Evolutionary conservation across 2,113 vertebrate genomes (phyloP), one percentile per base, ranked within the genome.

Genomic region (Megaleporinus macrocephalus): DNA sequence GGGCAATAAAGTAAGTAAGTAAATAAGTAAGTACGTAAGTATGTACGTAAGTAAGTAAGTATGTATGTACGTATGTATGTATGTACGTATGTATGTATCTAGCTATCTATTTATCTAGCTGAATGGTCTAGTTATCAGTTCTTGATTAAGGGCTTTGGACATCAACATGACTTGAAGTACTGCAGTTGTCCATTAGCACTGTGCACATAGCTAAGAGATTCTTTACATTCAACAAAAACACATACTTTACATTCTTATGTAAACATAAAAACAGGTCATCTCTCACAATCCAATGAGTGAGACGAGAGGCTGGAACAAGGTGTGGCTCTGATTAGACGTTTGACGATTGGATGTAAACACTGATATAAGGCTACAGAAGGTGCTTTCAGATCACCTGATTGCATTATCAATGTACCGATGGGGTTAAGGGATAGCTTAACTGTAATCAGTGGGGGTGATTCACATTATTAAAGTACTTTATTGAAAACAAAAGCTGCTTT

Each of bases 281-380:
- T 36, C 16, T 55, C 79, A 81, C 47, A 14, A n/a, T 22, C n/a
- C 22, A 26, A 2, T 7, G 22, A 27, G 30, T 59, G 62, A 80
- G 24, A 80, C 47, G 57, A 63, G 18, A 80, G 26, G 10, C 49
- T 80, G 79, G 79, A 81, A 81, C 76, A 72, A 76, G 80, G 80
- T 81, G 80, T 81, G 80, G 72, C 11, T 11, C 65, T 81, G 62
- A 27, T 73, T 73, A 65, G 22, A 81, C 22, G 49, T 66, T 66
- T n/a, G n/a, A n/a, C n/a, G n/a, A n/a, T n/a, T n/a, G n/a, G n/a
- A n/a, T n/a, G n/a, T 66, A 66, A 66, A 18, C 15, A 5, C 63
- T 66, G 63, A 36, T 16, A 4, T 30, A 13, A 63, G 24, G 13
- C 0, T 26, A 13, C 20, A 10, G 20, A 5, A 26, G 9, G 14